Percentiles rank a stretch among this genome's conserved stretches.
Evolutionary conservation across 92 coral and sea anemone genomes (phyloP).

Genomic region (Porites rus): DNA sequence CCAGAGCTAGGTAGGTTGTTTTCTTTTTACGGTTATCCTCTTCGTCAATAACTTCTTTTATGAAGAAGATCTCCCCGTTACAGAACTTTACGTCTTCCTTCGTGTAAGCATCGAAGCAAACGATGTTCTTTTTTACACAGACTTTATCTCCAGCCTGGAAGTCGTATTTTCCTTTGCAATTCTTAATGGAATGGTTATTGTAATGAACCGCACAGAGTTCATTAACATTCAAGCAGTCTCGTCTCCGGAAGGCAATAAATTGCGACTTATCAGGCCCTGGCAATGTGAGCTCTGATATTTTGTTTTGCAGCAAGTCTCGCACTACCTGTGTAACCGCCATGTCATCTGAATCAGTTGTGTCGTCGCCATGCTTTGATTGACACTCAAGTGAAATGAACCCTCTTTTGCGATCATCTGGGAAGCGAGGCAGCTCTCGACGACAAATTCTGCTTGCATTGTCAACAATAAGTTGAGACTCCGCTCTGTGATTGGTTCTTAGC

Average conservation of each 20-base stretch:
- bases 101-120: slow-evolving; percentile 30
- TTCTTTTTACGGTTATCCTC: slow-evolving; percentile 22
- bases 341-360: neutral
- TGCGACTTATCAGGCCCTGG: slow-evolving; percentile 42
- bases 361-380: neutral
- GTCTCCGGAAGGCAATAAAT: slow-evolving; percentile 49
- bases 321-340: slow-evolving; percentile 22
- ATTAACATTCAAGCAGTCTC: slow-evolving; percentile 44
- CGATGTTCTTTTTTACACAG: slow-evolving; percentile 39
- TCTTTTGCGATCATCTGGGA: slow-evolving; percentile 4
- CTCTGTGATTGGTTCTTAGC: slow-evolving; percentile 49
- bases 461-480: slow-evolving; percentile 51
- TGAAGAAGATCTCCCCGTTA: slow-evolving; percentile 62
- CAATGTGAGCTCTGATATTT: neutral
- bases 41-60: slow-evolving; percentile 18
- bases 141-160: slow-evolving; percentile 58
- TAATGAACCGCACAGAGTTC: slow-evolving; percentile 51
- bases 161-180: slow-evolving; percentile 32
- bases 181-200: slow-evolving; percentile 37
- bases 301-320: slow-evolving; percentile 9
- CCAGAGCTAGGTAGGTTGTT: slow-evolving; percentile 30
- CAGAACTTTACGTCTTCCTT: slow-evolving; percentile 31
- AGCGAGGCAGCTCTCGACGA: slow-evolving; percentile 25
- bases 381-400: slow-evolving; percentile 20
- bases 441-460: slow-evolving; percentile 45